Evolutionary conservation across 1,140 invertebrate species (phyloP).

Genomic region (Euborellia annulipes): DNA sequence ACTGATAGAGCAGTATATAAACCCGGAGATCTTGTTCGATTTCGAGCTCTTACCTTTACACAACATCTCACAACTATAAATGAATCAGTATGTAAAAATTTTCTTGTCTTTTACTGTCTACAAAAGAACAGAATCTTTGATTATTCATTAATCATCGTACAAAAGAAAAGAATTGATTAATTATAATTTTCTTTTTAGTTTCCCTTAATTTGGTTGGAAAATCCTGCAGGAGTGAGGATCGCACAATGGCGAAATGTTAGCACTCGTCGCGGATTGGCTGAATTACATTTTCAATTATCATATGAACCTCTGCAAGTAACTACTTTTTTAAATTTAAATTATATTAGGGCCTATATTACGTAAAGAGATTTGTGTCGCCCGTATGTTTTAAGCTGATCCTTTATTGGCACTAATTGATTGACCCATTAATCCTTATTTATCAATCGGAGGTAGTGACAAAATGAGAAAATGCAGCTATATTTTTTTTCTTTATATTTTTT

Average conservation of each 20-base stretch:
- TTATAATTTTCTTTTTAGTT: constrained; percentile 26
- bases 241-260: constrained; percentile 39
- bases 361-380: too few relatives aligned
- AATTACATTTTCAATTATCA: constrained; percentile 35
- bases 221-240: constrained; percentile 37
- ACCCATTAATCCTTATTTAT: too few relatives aligned
- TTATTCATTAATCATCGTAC: constrained; percentile 6
- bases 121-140: constrained; percentile 10
- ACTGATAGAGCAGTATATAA: constrained; percentile 45
- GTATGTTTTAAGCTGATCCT: too few relatives aligned
- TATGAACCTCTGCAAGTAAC: constrained; percentile 35
- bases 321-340: too few relatives aligned
- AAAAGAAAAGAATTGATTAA: not conserved
- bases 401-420: too few relatives aligned
- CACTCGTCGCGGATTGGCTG: constrained; percentile 33
- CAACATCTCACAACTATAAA: constrained; percentile 32
- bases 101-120: constrained; percentile 20
- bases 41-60: constrained; percentile 33
- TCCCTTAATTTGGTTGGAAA: constrained; percentile 38
- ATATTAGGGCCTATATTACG: too few relatives aligned
- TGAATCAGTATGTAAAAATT: constrained; percentile 24
- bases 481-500: too few relatives aligned
- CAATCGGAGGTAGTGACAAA: too few relatives aligned
- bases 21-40: constrained; percentile 38
- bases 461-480: too few relatives aligned